phyloP scores from a whole-genome alignment of 2,113 vertebrate genomes.

The Ochotona princeps region DNA sequence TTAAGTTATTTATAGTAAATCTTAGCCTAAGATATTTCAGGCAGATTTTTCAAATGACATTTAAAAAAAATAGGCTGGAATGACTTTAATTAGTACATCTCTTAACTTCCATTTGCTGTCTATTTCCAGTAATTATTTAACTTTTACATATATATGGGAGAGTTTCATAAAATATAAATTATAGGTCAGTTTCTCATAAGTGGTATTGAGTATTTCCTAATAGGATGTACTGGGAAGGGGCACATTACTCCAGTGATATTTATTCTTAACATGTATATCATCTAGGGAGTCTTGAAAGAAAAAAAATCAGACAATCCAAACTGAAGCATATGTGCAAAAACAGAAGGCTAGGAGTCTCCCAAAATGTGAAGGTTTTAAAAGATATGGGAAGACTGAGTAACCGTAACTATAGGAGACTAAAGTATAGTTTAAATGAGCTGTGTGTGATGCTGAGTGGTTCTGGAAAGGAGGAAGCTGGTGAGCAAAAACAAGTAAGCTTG shows the following conservation, averaged over 20 bases:
- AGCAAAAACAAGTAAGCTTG: not conserved
- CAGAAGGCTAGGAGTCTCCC: not conserved
- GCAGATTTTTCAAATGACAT: not conserved
- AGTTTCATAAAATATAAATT: not conserved
- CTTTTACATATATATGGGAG: not conserved
- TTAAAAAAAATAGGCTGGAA: not conserved
- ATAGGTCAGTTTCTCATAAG: not conserved
- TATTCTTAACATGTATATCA: not conserved
- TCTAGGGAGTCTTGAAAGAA: not conserved
- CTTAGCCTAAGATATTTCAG: not conserved
- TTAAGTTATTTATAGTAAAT: constrained; percentile 33
- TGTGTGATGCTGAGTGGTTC: not conserved
- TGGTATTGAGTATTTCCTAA: not conserved
- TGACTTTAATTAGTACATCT: not conserved
- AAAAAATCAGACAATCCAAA: not conserved
- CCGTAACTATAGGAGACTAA: not conserved
- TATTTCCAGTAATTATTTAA: not conserved
- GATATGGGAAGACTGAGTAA: not conserved
- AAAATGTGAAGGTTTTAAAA: constrained; percentile 1
- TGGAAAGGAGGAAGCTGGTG: not conserved
- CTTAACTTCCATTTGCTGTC: not conserved
- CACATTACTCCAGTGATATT: not conserved
- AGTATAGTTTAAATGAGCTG: not conserved
- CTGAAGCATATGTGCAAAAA: not conserved
- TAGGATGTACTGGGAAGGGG: not conserved